A percentile compares a stretch with the other conserved stretches of the same genome.
Conservation (phyloP, 2,113 vertebrate species). For the Eretmochelys imbricata region DNA sequence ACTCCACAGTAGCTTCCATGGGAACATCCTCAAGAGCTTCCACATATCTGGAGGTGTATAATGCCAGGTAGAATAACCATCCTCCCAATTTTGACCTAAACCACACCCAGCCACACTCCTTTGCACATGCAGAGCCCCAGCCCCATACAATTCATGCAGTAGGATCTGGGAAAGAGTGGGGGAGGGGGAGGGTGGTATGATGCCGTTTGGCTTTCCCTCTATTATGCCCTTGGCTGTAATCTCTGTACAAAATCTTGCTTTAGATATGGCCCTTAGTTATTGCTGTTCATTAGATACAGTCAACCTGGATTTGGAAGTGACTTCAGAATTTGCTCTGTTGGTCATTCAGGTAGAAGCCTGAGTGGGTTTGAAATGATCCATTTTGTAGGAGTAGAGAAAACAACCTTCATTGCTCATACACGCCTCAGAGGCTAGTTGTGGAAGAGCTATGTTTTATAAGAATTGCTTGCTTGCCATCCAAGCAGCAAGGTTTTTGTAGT, state of each 20-base stretch:
- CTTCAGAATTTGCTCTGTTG: neutral
- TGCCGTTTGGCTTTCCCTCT: neutral
- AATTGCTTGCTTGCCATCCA: neutral
- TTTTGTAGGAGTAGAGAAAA: neutral
- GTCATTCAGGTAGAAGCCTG: fast-evolving
- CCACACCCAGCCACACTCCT: neutral
- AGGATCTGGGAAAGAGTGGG: neutral
- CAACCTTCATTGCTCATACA: neutral
- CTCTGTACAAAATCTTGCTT: neutral
- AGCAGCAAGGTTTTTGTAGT: neutral
- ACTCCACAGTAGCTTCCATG: neutral
- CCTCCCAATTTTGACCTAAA: neutral
- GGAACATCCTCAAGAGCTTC: neutral
- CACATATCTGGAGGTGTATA: neutral
- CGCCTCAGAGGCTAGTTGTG: neutral
- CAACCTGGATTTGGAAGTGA: neutral
- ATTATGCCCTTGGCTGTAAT: neutral
- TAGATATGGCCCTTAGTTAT: neutral
- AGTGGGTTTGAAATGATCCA: neutral
- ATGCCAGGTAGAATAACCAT: neutral
- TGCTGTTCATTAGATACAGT: neutral
- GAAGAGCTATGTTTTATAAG: neutral
- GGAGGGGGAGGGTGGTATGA: neutral
- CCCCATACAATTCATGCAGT: fast-evolving
- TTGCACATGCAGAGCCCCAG: neutral